These are phyloP conservation scores for Mormyrops boulengeri DNA, from an alignment of 2,797 vertebrate genomes.

Conservation along the genomic window DNA sequence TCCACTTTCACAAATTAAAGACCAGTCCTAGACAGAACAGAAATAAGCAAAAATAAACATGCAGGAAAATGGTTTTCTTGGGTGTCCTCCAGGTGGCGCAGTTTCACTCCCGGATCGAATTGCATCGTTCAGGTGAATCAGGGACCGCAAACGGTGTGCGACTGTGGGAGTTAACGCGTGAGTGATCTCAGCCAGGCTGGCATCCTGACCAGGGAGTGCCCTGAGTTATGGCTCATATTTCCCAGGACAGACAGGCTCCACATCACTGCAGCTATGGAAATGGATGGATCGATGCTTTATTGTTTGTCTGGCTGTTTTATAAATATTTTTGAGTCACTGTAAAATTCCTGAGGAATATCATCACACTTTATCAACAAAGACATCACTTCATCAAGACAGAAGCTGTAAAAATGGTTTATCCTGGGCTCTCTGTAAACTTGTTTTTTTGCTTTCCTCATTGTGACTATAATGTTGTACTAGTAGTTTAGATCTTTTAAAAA, in stretches of 20 bases:
- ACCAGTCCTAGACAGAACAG: neutral
- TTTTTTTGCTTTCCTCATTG: neutral
- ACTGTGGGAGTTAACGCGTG: neutral
- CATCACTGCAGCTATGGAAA: neutral
- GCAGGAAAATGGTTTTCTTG: neutral
- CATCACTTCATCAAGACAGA: neutral
- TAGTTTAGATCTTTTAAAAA: neutral
- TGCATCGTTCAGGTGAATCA: neutral
- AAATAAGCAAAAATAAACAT: neutral
- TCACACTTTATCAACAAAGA: neutral
- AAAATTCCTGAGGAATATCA: neutral
- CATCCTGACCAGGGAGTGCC: neutral
- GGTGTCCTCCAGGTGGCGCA: neutral
- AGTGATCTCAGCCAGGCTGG: neutral
- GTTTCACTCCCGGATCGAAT: neutral
- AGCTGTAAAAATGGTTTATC: neutral
- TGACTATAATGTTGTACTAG: neutral
- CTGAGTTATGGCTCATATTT: neutral
- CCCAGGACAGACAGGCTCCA: neutral
- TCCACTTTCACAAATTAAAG: neutral
- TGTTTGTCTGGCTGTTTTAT: neutral
- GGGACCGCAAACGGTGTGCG: neutral
- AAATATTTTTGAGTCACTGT: slow-evolving; percentile 5
- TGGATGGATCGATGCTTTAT: neutral
- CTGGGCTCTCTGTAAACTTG: neutral